phyloP scores from a whole-genome alignment of 1,140 invertebrate genomes.

The Scaptomyza hsui region DNA sequence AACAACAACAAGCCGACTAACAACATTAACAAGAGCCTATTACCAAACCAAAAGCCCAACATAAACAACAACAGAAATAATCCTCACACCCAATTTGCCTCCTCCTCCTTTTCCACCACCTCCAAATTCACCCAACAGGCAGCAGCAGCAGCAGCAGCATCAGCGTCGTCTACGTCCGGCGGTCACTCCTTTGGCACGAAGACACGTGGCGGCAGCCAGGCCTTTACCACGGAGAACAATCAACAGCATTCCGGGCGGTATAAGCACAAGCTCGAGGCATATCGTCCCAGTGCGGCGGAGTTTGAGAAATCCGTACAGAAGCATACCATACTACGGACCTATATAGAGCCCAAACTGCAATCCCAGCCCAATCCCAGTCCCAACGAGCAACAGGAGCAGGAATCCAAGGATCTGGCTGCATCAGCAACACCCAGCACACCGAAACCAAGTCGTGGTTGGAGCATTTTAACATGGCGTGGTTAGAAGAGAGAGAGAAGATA shows the following conservation, averaged over 20 bases:
- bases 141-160: conserved; percentile 41
- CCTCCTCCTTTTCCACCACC: conserved; percentile 39
- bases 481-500: conserved; percentile 13
- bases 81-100: conserved; percentile 45
- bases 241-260: conserved; percentile 57
- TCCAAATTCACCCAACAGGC: conserved; percentile 67
- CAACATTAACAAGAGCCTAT: conserved; percentile 74
- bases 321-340: conserved; percentile 80
- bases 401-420: conserved; percentile 9
- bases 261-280: conserved; percentile 74
- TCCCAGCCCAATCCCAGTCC: conserved; percentile 29
- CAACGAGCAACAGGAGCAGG: conserved; percentile 31
- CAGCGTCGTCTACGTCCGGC: conserved; percentile 40
- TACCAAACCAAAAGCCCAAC: conserved; percentile 37
- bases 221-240: conserved; percentile 66
- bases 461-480: conserved; percentile 77
- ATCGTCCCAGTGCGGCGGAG: conserved; percentile 70
- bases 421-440: conserved; percentile 41
- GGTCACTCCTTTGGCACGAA: conserved; percentile 65
- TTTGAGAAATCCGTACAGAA: conserved; percentile 80
- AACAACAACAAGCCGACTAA: conserved; percentile 69
- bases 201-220: conserved; percentile 59
- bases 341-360: conserved; percentile 59
- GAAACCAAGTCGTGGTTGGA: conserved; percentile 75
- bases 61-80: conserved; percentile 51